Base-by-base conservation (phyloP, 1,140 invertebrate species). In the Phymastichus coffea region DNA sequence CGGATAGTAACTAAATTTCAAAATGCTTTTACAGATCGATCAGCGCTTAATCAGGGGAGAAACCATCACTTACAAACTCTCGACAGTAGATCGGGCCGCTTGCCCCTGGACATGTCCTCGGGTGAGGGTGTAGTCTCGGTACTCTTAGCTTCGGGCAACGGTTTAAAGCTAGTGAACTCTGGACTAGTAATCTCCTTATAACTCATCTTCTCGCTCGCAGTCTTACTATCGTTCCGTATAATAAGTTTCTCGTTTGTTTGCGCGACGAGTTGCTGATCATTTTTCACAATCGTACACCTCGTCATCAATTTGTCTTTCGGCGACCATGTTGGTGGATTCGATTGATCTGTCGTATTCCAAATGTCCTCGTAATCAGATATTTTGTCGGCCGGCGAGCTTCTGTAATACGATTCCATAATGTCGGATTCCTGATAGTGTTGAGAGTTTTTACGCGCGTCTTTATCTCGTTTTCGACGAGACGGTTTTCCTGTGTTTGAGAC, bases 331-430 rank as follows among this genome's bases (percentile, higher is more conserved):
- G 80, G 79, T 1, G 70, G 71, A 49, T 72, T 78, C 20, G 76
- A 78, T 28, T 74, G 72, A 17, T 76, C 77, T 23, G 71, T 84
- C 71, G 73, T 82, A 68, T 78, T 92, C 94, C 94, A 97, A 61
- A 97, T 88, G 73, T 97, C 94, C 79, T 97, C 94, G 74, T 97
- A 97, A 78, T 97, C 94, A 57, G 92, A 95, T 20, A 93, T 87
- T 80, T 95, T 96, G 72, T 97, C 94, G 41, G 90, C 88, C 7
- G 95, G 80, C 6, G 89, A 91, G 72, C 92, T 94, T 58, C 88
- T 83, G 68, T 92, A 94, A 73, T 95, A 96, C 20, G 89, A 91
- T 71, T 93, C 91, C 38, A 93, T 75, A 47, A 93, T 92, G 72
- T 93, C 90, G 7, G 90, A 92, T 69, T 93, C 90, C 75, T 89